Percentiles rank a stretch among this genome's conserved stretches.
Conservation (phyloP, 2,797 vertebrate species). For the Sebastolobus altivelis region DNA sequence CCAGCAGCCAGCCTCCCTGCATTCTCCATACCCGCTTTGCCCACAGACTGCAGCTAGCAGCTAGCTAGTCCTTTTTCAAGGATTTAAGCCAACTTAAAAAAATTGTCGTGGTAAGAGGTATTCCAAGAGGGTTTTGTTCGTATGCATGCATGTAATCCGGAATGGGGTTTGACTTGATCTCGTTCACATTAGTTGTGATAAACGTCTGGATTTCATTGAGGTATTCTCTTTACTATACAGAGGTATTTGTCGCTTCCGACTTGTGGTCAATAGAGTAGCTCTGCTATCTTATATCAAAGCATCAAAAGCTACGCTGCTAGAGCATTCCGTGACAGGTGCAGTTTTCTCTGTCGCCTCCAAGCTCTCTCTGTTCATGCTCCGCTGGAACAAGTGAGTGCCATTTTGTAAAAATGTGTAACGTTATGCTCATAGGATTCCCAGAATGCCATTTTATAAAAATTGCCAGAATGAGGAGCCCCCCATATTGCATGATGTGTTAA, state of each 20-base stretch:
- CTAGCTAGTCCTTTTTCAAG: conserved; percentile 33
- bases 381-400: conserved; percentile 59
- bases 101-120: conserved; percentile 49
- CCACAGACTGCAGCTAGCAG: conserved; percentile 46
- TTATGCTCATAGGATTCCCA: conserved; percentile 34
- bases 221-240: neutral
- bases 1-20: conserved; percentile 45
- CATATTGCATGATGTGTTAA: neutral
- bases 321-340: conserved; percentile 75
- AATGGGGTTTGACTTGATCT: conserved; percentile 9
- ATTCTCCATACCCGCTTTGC: conserved; percentile 15
- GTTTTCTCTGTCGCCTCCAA: conserved; percentile 50
- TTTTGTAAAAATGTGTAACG: conserved; percentile 60
- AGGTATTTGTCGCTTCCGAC: conserved; percentile 17
- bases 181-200: conserved; percentile 22
- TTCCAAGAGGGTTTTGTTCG: conserved; percentile 5
- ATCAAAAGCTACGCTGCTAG: conserved; percentile 3
- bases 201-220: conserved; percentile 2
- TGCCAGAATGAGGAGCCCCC: neutral
- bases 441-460: conserved; percentile 33
- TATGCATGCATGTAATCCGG: conserved; percentile 21
- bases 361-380: conserved; percentile 37
- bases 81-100: conserved; percentile 39
- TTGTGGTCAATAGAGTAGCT: neutral
- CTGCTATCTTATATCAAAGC: conserved; percentile 10